Conservation (phyloP, 2,888 invertebrate species). For the Ennomos erosarius region DNA sequence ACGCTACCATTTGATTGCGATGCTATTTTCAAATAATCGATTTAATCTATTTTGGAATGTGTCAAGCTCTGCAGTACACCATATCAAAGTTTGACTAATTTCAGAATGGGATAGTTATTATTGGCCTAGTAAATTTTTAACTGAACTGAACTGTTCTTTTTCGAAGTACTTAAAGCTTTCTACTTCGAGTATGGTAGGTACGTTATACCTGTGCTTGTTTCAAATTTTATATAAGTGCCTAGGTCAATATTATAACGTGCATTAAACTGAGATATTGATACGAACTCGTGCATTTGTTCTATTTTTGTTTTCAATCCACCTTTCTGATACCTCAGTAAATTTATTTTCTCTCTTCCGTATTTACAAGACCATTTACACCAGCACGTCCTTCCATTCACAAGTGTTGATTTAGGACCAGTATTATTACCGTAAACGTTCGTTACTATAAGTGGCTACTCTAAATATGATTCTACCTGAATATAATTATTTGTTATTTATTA, state of each 20-base stretch:
- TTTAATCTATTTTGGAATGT: slow-evolving; percentile 19
- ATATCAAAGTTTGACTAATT: no score
- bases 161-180: no score
- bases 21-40: slow-evolving; percentile 52
- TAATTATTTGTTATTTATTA: not conserved
- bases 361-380: slow-evolving; percentile 62
- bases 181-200: no score
- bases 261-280: not conserved
- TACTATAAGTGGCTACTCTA: slow-evolving; percentile 30
- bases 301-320: slow-evolving; percentile 30
- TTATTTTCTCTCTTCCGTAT: slow-evolving; percentile 63
- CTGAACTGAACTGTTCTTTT: no score
- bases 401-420: slow-evolving; percentile 72
- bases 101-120: no score
- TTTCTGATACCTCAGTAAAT: slow-evolving; percentile 40
- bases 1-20: slow-evolving; percentile 57
- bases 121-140: no score
- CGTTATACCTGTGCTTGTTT: no score
- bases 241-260: not conserved
- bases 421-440: slow-evolving; percentile 45
- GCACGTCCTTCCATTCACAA: slow-evolving; percentile 47
- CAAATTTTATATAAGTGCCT: no score
- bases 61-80: no score
- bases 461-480: slow-evolving; percentile 22
- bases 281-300: slow-evolving; percentile 12